Percentiles rank a stretch among this genome's conserved stretches.
Evolutionary conservation across 2,888 invertebrate genomes (phyloP).

Genomic region (Orthosia cruda): DNA sequence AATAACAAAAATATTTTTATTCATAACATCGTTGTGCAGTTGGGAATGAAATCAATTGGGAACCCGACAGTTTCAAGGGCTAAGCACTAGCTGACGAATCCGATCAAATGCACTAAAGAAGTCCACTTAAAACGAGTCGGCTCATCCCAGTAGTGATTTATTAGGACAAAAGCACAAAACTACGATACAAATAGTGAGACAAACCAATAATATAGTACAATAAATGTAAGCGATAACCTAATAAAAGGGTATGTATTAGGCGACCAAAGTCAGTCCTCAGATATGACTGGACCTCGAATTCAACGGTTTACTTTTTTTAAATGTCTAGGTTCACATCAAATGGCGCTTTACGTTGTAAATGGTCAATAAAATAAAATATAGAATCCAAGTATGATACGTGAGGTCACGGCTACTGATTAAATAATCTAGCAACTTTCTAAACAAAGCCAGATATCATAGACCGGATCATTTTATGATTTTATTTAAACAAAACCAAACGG

Average conservation of each 20-base stretch:
- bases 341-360: background rate
- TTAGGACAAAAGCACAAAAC: no score
- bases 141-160: no score
- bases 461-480: background rate
- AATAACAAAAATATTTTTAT: slow-evolving; percentile 31
- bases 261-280: slow-evolving; percentile 24
- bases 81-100: background rate
- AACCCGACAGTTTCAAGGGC: slow-evolving; percentile 3
- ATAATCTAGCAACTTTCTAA: slow-evolving; percentile 7
- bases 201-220: background rate
- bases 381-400: slow-evolving; percentile 4
- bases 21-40: slow-evolving; percentile 11
- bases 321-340: no score
- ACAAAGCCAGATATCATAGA: slow-evolving; percentile 7
- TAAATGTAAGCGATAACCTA: slow-evolving; percentile 43
- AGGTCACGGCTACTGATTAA: background rate
- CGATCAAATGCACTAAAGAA: no score
- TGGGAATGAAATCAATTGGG: slow-evolving; percentile 14
- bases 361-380: slow-evolving; percentile 7
- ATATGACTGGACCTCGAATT: slow-evolving; percentile 16
- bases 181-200: slow-evolving; percentile 1
- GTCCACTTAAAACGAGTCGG: no score
- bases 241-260: slow-evolving; percentile 32
- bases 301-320: slow-evolving; percentile 24
- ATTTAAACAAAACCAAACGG: slow-evolving; percentile 1